These are phyloP conservation scores for Tigriopus californicus DNA, from an alignment of 2,888 invertebrate species.

Conservation along the genomic window DNA sequence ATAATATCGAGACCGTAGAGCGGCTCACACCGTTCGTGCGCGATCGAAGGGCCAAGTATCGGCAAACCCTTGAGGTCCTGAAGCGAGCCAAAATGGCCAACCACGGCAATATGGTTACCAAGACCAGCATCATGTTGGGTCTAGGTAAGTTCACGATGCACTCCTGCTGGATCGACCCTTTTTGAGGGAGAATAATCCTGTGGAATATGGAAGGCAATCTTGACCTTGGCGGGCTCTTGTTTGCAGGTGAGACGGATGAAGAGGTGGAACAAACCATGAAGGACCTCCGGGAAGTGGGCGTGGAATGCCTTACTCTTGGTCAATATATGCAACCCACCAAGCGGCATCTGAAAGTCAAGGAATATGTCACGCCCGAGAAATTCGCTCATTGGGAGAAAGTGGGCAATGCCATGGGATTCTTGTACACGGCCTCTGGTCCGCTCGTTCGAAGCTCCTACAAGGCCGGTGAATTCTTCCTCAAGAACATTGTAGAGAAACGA, in stretches of 20 bases:
- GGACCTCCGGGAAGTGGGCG: constrained; percentile 58
- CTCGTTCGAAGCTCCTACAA: constrained; percentile 89
- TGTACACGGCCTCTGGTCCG: constrained; percentile 93
- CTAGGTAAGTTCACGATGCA: constrained; percentile 39
- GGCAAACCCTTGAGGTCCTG: constrained; percentile 68
- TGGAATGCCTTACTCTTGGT: constrained; percentile 89
- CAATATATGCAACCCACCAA: constrained; percentile 99
- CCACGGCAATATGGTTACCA: constrained; percentile 69
- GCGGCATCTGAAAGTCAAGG: constrained; percentile 63
- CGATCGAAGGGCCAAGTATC: constrained; percentile 76
- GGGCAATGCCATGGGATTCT: constrained; percentile 69
- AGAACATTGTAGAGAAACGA: constrained; percentile 46
- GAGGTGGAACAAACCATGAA: constrained; percentile 68
- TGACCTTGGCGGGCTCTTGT: too few species aligned
- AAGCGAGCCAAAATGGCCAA: constrained; percentile 51
- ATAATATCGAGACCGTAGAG: constrained; percentile 95
- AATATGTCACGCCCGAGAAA: constrained; percentile 90
- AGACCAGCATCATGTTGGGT: constrained; percentile 95
- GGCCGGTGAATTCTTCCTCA: constrained; percentile 86
- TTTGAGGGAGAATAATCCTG: too few species aligned
- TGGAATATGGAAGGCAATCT: neutral
- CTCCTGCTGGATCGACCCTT: too few species aligned
- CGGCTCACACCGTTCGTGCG: constrained; percentile 73
- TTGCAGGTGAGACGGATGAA: constrained; percentile 67
- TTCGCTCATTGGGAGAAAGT: constrained; percentile 55